Evolutionary conservation across 2,797 vertebrate genomes (phyloP).

Genomic region (Sylvilagus floridanus): DNA sequence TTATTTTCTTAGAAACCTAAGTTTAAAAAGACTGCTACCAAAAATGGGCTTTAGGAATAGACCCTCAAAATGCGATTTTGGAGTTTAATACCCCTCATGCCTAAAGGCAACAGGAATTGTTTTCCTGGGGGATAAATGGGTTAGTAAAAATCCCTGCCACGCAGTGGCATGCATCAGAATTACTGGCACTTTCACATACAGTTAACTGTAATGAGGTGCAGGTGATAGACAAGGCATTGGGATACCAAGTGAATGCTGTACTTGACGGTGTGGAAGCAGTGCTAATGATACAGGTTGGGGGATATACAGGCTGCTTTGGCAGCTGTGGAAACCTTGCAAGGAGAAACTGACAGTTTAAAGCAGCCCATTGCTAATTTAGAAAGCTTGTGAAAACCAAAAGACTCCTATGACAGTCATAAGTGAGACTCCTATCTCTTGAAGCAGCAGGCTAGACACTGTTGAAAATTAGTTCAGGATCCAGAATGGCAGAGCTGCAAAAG

Average conservation of each 20-base stretch:
- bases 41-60: neutral
- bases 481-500: neutral
- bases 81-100: neutral
- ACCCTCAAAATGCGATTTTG: neutral
- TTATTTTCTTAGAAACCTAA: neutral
- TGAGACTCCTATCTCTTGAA: neutral
- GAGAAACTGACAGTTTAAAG: slow-evolving; percentile 9
- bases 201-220: neutral
- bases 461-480: slow-evolving; percentile 4
- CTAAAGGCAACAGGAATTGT: neutral
- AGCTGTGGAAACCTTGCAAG: neutral
- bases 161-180: neutral
- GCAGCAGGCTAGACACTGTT: neutral
- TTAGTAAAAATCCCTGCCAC: neutral
- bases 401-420: neutral
- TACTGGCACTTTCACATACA: neutral
- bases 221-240: neutral
- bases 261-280: neutral
- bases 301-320: neutral
- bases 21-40: neutral
- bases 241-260: neutral
- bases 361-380: neutral
- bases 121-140: neutral
- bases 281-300: neutral
- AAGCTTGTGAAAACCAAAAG: slow-evolving; percentile 6